Conservation (phyloP, 2,113 vertebrate species). For the Chlorodrepanis virens region DNA sequence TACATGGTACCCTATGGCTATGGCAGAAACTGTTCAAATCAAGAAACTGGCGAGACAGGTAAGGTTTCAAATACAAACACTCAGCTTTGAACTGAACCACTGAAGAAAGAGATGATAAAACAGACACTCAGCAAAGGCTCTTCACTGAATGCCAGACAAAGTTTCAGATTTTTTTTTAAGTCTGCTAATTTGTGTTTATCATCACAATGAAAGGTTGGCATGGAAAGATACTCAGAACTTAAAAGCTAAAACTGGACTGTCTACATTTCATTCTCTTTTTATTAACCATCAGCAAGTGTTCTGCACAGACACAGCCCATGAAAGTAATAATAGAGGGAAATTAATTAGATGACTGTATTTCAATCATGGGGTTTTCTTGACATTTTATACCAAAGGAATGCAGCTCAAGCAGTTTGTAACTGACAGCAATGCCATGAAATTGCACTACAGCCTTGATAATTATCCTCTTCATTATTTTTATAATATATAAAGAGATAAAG, state of each 20-base stretch:
- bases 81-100: background rate
- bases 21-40: background rate
- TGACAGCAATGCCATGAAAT: slow-evolving; percentile 58
- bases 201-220: background rate
- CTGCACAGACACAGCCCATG: background rate
- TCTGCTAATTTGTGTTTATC: slow-evolving; percentile 36
- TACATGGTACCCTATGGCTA: background rate
- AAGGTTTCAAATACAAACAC: background rate
- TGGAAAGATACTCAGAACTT: slow-evolving; percentile 13
- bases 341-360: slow-evolving; percentile 71
- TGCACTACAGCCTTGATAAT: slow-evolving; percentile 60
- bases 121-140: background rate
- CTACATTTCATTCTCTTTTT: slow-evolving; percentile 22
- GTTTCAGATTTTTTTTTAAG: background rate
- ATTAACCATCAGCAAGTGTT: background rate
- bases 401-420: slow-evolving; percentile 52
- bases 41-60: background rate
- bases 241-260: slow-evolving; percentile 35
- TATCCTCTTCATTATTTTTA: slow-evolving; percentile 71
- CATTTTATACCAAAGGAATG: slow-evolving; percentile 54
- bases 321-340: slow-evolving; percentile 56
- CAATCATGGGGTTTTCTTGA: slow-evolving; percentile 53
- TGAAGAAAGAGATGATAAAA: background rate
- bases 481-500: slow-evolving; percentile 64
- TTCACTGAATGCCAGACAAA: background rate